These are phyloP conservation scores for Ophion ventricosus DNA, from an alignment of 2,888 invertebrate species.

Conservation along the genomic window DNA sequence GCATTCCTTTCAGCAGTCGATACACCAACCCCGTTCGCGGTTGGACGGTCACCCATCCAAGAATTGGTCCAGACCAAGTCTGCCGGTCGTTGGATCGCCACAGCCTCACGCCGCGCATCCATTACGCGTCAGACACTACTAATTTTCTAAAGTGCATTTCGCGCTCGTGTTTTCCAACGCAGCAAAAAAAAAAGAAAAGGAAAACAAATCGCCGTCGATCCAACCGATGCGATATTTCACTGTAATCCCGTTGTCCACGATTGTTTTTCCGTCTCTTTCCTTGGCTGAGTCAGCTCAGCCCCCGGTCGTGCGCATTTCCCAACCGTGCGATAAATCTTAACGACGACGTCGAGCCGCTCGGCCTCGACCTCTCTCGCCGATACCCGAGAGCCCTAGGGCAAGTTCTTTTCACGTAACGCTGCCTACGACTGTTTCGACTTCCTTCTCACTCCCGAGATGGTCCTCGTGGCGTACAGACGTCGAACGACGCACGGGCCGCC, in stretches of 20 bases:
- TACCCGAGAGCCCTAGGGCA: slow-evolving; percentile 59
- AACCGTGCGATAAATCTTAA: slow-evolving; percentile 62
- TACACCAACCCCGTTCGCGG: not conserved
- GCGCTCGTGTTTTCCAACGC: not conserved
- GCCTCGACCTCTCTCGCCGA: slow-evolving; percentile 46
- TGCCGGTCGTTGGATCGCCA: not conserved
- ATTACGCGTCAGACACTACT: not conserved
- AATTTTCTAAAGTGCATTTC: not conserved
- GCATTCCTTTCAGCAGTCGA: not conserved
- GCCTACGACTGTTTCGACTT: slow-evolving; percentile 46
- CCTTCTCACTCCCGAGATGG: slow-evolving; percentile 62
- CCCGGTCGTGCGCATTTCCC: slow-evolving; percentile 45
- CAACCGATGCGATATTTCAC: slow-evolving; percentile 5
- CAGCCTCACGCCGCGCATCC: not conserved
- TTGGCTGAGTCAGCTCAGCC: slow-evolving; percentile 27
- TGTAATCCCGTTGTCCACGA: slow-evolving; percentile 29
- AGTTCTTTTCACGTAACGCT: slow-evolving; percentile 62
- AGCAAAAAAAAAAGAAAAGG: not conserved
- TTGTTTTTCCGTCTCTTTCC: slow-evolving; percentile 39
- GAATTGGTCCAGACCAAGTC: not conserved
- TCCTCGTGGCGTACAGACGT: slow-evolving; percentile 63
- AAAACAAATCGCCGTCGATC: not conserved
- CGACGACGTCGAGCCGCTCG: slow-evolving; percentile 51
- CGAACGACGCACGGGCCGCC: slow-evolving; percentile 71
- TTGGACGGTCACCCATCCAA: not conserved